Conservation (phyloP, 2,888 invertebrate genomes). For the Ornithoptera priamus region DNA sequence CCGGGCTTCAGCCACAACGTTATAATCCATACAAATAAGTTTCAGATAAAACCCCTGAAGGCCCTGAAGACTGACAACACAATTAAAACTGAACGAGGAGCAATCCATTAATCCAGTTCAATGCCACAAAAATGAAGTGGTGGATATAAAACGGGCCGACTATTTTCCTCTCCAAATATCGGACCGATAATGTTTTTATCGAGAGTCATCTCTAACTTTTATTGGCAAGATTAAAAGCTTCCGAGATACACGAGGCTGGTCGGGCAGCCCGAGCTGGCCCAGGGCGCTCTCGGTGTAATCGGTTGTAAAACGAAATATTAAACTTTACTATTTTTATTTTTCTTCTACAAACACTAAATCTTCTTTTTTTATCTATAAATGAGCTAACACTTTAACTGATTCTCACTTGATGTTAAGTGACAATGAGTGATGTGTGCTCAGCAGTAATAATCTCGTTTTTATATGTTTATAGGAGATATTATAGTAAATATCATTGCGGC, state of each 20-base stretch:
- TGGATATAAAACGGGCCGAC: conserved; percentile 4
- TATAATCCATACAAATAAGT: too few relatives aligned
- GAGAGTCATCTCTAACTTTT: conserved; percentile 44
- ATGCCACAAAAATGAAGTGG: conserved; percentile 12
- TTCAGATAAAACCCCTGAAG: too few relatives aligned
- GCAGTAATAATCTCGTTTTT: too few relatives aligned
- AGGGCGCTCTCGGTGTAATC: conserved; percentile 25
- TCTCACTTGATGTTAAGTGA: too few relatives aligned
- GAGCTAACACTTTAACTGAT: too few relatives aligned
- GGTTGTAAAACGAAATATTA: conserved; percentile 22
- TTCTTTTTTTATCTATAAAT: neutral
- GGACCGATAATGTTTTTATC: conserved; percentile 46
- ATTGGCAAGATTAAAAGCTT: conserved; percentile 50
- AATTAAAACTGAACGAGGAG: conserved; percentile 4
- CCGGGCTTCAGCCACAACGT: too few relatives aligned
- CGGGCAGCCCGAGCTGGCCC: conserved; percentile 24
- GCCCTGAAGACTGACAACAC: neutral
- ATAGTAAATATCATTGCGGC: too few relatives aligned
- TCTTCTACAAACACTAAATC: neutral
- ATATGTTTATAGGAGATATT: too few relatives aligned
- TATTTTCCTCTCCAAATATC: conserved; percentile 19
- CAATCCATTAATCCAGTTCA: conserved; percentile 11
- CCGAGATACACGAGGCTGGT: conserved; percentile 35
- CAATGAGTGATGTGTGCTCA: too few relatives aligned
- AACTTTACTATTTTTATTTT: conserved; percentile 3